These are phyloP conservation scores for Xanthia togata DNA, from an alignment of 2,888 invertebrate genomes.

Conservation along the genomic window DNA sequence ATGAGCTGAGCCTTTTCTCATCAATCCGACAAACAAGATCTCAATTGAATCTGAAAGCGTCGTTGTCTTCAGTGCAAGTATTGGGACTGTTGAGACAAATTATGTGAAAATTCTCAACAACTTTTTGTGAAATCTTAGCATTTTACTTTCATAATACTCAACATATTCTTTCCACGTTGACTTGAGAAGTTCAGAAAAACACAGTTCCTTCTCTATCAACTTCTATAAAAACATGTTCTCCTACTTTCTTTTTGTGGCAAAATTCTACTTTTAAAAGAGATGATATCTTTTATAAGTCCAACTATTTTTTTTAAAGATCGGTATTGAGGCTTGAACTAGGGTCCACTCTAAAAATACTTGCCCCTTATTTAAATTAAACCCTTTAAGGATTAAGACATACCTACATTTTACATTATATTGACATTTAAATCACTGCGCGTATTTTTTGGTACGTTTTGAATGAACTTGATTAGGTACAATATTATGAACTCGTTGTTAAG, in stretches of 20 bases:
- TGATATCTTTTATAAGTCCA: not conserved
- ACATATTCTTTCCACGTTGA: not conserved
- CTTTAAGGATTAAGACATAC: not conserved
- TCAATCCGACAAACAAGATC: not conserved
- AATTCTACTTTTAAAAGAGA: not conserved
- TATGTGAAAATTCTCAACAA: conserved; percentile 20
- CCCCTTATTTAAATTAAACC: not conserved
- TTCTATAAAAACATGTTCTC: not conserved
- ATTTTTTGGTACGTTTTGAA: not conserved
- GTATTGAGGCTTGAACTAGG: not conserved
- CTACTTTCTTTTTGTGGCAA: not conserved
- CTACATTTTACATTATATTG: not conserved
- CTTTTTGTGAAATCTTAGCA: conserved; percentile 7
- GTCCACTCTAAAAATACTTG: not conserved
- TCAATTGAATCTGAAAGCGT: not conserved
- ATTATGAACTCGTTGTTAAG: conserved; percentile 13
- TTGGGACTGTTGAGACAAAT: not conserved
- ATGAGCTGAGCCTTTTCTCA: not conserved
- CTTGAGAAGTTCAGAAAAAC: not conserved
- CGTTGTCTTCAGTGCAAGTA: conserved; percentile 1
- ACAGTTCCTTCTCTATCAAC: not conserved
- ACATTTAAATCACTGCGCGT: conserved; percentile 17
- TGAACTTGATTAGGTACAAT: conserved; percentile 10
- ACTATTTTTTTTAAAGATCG: not conserved
- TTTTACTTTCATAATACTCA: not conserved